A percentile compares a stretch with the other conserved stretches of the same genome.
Evolutionary conservation across 2,888 invertebrate genomes (phyloP).

Genomic region (Azorinus chamasolen): DNA sequence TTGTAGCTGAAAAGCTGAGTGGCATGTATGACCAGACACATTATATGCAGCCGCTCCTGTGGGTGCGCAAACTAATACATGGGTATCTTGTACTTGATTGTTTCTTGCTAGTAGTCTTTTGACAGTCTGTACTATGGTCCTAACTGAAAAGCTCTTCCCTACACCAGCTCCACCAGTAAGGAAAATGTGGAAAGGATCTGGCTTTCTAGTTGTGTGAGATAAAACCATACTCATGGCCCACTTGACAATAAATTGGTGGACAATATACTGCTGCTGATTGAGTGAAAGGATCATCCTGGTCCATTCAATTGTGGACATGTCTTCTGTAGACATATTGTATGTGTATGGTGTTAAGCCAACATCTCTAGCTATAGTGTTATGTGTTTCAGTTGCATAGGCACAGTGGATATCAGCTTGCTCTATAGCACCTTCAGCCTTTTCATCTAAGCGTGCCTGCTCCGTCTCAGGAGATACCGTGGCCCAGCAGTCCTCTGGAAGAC

Average conservation of each 20-base stretch:
- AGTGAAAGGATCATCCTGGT: no score
- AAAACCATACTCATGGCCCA: constrained; percentile 54
- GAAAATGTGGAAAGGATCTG: constrained; percentile 62
- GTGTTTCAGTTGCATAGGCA: constrained; percentile 18
- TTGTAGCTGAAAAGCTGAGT: constrained; percentile 44
- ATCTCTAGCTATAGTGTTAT: no score
- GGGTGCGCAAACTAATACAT: constrained; percentile 62
- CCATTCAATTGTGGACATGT: constrained; percentile 29
- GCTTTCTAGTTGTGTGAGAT: constrained; percentile 35
- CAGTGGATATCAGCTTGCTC: constrained; percentile 20
- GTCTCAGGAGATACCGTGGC: constrained; percentile 41
- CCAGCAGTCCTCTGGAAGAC: constrained; percentile 54
- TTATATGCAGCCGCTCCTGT: constrained; percentile 66
- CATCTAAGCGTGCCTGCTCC: constrained; percentile 48
- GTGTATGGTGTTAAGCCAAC: constrained; percentile 25
- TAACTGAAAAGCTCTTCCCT: constrained; percentile 58
- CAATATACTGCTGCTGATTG: no score
- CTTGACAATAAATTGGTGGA: no score
- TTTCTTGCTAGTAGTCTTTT: constrained; percentile 33
- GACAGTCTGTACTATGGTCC: constrained; percentile 56
- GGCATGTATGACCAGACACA: no score
- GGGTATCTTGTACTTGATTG: constrained; percentile 35
- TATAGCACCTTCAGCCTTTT: no score
- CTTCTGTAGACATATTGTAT: no score
- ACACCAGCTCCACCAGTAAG: constrained; percentile 65